Evolutionary conservation across 2,888 invertebrate species (phyloP).

Genomic region (Poecilus cupreus): DNA sequence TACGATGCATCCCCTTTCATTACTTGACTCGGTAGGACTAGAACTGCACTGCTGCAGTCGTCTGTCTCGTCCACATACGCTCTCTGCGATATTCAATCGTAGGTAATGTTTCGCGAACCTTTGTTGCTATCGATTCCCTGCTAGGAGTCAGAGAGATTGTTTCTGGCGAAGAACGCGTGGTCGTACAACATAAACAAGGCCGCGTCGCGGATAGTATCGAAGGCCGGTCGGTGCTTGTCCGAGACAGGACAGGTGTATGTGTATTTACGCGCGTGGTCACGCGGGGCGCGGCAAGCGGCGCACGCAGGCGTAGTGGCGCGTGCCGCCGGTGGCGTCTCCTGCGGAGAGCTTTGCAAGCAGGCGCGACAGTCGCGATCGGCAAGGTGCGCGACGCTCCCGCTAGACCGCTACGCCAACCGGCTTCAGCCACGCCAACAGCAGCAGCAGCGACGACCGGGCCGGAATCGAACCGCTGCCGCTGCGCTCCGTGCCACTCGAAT

Average conservation of each 20-base stretch:
- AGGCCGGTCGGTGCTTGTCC: not conserved
- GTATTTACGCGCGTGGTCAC: not conserved
- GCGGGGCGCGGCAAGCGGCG: not conserved
- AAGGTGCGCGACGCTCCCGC: slow-evolving; percentile 16
- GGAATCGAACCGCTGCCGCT: slow-evolving; percentile 19
- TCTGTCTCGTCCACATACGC: no score
- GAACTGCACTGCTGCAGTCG: not conserved
- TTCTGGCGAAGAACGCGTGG: not conserved
- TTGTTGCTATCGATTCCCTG: not conserved
- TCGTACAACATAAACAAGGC: not conserved
- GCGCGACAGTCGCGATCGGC: slow-evolving; percentile 69
- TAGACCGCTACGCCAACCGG: slow-evolving; percentile 20
- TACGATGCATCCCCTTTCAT: slow-evolving; percentile 61
- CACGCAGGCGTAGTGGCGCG: not conserved
- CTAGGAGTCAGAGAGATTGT: no score
- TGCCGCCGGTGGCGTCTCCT: slow-evolving; percentile 62
- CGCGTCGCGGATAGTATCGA: not conserved
- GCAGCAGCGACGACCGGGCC: slow-evolving; percentile 22
- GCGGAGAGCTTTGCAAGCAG: slow-evolving; percentile 67
- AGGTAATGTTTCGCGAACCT: not conserved
- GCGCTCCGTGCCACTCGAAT: not conserved
- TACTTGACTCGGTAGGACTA: no score
- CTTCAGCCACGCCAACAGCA: slow-evolving; percentile 23
- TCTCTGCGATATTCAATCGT: not conserved
- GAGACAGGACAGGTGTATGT: not conserved